phyloP scores from a whole-genome alignment of 2,797 vertebrate genomes.

The Cercopithecus mitis region DNA sequence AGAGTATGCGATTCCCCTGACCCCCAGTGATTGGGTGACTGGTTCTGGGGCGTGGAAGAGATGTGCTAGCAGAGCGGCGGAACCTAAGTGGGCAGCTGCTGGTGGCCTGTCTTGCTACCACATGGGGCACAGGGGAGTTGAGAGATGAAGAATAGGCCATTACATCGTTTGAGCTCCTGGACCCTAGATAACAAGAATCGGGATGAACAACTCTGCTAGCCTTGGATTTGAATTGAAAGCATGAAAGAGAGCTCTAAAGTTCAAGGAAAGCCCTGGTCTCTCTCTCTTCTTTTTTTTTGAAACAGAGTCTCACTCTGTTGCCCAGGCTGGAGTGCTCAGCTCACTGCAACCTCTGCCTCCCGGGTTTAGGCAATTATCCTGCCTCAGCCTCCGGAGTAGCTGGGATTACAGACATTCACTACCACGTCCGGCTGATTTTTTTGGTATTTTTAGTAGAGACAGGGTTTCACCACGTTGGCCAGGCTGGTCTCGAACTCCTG shows the following conservation, averaged over 20 bases:
- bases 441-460: not conserved
- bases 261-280: no score
- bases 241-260: not conserved
- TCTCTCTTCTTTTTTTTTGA: not conserved
- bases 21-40: not conserved
- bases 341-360: not conserved
- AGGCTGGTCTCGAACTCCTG: not conserved
- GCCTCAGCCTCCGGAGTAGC: not conserved
- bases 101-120: not conserved
- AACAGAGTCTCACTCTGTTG: not conserved
- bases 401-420: not conserved
- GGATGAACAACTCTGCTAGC: not conserved
- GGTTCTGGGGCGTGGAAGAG: not conserved
- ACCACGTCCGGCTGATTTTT: not conserved
- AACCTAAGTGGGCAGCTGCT: not conserved
- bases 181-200: not conserved
- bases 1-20: not conserved
- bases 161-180: not conserved
- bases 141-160: not conserved
- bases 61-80: not conserved
- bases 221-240: not conserved
- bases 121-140: not conserved
- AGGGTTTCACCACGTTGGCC: not conserved
- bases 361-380: not conserved
- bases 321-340: not conserved